Conservation (phyloP, 2,113 vertebrate genomes). For the Corapipo altera region DNA sequence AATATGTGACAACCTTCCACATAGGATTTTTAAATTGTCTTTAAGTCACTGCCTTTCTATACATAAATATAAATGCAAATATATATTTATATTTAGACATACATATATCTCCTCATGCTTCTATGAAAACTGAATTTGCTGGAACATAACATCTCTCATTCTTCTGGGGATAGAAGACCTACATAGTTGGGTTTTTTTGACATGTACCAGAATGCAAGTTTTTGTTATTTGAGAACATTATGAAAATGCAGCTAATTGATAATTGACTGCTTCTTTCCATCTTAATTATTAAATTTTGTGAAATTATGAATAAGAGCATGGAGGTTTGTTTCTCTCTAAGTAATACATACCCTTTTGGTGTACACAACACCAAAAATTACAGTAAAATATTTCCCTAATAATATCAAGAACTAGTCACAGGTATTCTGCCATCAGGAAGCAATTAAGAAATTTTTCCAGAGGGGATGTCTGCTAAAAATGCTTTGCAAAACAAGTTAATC, state of each 20-base stretch:
- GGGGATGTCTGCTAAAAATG: neutral
- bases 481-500: constrained; percentile 41
- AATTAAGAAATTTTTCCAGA: constrained; percentile 21
- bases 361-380: neutral
- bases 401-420: neutral
- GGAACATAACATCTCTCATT: neutral
- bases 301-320: neutral
- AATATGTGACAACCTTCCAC: neutral
- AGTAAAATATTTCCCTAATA: constrained; percentile 15
- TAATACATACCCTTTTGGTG: neutral
- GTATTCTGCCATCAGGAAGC: constrained; percentile 16
- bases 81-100: neutral
- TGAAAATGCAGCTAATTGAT: constrained; percentile 20
- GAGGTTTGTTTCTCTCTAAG: neutral
- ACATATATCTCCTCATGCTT: neutral
- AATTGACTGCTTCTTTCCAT: neutral
- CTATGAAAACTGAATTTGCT: neutral
- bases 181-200: neutral
- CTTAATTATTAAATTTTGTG: constrained; percentile 22
- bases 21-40: neutral
- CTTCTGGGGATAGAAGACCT: neutral
- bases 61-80: neutral
- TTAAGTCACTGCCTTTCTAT: neutral
- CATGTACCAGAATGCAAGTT: neutral
- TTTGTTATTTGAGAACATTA: neutral